phyloP scores from a whole-genome alignment of 2,797 vertebrate species.

The Falco biarmicus region DNA sequence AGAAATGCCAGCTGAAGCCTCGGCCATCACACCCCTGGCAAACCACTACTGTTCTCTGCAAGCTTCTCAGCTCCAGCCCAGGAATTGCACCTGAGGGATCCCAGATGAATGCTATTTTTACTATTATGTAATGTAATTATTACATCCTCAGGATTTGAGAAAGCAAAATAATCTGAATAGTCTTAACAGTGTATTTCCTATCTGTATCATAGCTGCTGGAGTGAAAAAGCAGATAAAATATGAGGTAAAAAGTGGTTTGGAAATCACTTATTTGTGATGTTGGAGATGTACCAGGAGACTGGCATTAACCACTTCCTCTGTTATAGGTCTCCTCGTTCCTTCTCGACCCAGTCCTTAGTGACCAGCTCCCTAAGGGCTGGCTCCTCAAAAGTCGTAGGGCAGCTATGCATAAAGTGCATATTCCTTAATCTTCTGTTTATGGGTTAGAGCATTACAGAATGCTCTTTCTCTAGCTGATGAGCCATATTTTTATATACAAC shows the following conservation, averaged over 20 bases:
- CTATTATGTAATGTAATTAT: not conserved
- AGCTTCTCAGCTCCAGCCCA: not conserved
- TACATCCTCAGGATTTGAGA: not conserved
- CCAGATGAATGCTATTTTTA: not conserved
- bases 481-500: not conserved
- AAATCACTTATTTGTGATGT: not conserved
- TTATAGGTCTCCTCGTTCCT: not conserved
- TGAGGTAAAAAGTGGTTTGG: not conserved
- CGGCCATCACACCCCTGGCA: not conserved
- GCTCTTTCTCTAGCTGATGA: not conserved
- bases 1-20: not conserved
- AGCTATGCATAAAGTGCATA: not conserved
- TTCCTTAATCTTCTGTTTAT: not conserved
- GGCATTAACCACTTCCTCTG: not conserved
- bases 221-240: not conserved
- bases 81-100: not conserved
- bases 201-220: not conserved
- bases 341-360: not conserved
- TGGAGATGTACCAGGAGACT: not conserved
- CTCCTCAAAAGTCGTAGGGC: not conserved
- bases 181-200: not conserved
- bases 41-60: not conserved
- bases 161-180: not conserved
- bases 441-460: not conserved
- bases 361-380: not conserved